phyloP scores from a whole-genome alignment of 2,113 vertebrate genomes.

The Bolborhynchus lineola region DNA sequence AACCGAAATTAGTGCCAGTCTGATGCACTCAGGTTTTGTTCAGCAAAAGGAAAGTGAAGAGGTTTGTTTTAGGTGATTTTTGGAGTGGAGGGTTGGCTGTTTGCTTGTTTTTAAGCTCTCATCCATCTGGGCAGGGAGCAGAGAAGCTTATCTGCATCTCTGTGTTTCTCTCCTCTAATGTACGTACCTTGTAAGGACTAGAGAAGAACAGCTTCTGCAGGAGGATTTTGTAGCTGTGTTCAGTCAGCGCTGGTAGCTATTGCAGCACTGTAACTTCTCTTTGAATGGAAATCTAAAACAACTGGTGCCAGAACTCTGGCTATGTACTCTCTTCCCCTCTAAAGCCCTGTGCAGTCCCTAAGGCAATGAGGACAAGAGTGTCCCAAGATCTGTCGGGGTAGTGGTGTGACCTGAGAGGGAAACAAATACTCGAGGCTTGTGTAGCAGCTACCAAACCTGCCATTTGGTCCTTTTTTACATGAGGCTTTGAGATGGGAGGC shows the following conservation, averaged over 20 bases:
- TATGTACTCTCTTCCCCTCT: neutral
- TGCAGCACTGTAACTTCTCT: neutral
- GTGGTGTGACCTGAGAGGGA: neutral
- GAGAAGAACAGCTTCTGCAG: neutral
- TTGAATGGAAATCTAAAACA: neutral
- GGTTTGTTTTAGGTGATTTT: neutral
- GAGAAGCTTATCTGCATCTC: neutral
- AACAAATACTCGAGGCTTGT: neutral
- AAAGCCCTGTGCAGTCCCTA: neutral
- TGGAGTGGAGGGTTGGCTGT: no score
- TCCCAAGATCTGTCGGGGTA: neutral
- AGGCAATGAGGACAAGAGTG: rapidly evolving
- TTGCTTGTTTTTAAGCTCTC: neutral
- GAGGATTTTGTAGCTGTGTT: neutral
- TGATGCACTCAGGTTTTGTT: neutral
- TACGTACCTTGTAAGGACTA: neutral
- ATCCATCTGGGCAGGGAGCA: neutral
- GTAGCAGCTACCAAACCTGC: rapidly evolving
- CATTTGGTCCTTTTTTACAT: neutral
- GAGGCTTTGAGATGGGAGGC: neutral
- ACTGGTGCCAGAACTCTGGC: neutral
- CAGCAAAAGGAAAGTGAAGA: neutral
- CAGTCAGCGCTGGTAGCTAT: neutral
- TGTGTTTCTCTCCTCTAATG: neutral
- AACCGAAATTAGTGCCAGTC: neutral